Conservation (phyloP, 2,888 invertebrate species). For the Hermaeophaga mercurialis region DNA sequence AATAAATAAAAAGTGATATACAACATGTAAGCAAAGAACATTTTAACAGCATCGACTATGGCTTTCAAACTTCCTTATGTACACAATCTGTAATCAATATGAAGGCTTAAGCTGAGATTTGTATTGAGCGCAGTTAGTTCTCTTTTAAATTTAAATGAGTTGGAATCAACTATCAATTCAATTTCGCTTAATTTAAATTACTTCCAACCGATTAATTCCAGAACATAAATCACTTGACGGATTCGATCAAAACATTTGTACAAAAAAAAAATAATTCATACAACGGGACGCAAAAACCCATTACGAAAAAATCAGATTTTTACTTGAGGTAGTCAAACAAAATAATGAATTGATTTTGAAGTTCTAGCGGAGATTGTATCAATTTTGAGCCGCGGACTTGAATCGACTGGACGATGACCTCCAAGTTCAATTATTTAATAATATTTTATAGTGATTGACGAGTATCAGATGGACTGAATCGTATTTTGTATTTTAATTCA, state of each 20-base stretch:
- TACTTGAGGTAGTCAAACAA: slow-evolving; percentile 17
- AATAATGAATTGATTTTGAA: slow-evolving; percentile 18
- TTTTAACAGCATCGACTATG: too few species aligned
- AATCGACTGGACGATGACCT: slow-evolving; percentile 15
- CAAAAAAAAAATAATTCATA: background rate
- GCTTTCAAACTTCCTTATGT: too few species aligned
- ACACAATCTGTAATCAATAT: too few species aligned
- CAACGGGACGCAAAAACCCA: background rate
- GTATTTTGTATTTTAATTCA: too few species aligned
- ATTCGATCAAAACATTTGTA: slow-evolving; percentile 14
- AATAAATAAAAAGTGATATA: too few species aligned
- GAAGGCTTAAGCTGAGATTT: too few species aligned
- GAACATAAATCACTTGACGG: slow-evolving; percentile 12
- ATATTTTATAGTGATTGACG: slow-evolving; percentile 24
- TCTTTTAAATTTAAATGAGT: too few species aligned
- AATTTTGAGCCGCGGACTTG: slow-evolving; percentile 5
- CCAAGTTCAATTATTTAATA: slow-evolving; percentile 17
- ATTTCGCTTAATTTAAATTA: too few species aligned
- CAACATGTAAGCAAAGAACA: too few species aligned
- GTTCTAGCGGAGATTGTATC: background rate
- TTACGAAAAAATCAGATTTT: slow-evolving; percentile 3
- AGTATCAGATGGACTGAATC: slow-evolving; percentile 22
- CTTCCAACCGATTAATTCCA: slow-evolving; percentile 11
- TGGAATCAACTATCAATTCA: too few species aligned
- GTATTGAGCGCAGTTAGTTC: too few species aligned